Evolutionary conservation across 2,113 vertebrate genomes (phyloP), one percentile per base, ranked within the genome.

Genomic region (Diadophis punctatus): DNA sequence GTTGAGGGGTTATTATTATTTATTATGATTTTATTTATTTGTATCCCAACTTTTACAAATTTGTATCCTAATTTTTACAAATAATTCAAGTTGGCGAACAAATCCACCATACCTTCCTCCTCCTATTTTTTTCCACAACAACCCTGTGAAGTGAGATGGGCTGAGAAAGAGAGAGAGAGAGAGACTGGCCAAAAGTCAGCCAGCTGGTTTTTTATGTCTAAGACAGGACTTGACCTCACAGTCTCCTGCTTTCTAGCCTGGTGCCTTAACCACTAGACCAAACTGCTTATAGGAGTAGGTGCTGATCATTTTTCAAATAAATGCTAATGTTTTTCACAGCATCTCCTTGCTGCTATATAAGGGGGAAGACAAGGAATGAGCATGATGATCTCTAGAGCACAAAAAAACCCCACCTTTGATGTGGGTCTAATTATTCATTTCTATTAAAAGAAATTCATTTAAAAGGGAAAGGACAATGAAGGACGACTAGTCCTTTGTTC

Each of bases 301-400:
- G 94, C 39, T 86, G 86, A 94, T 80, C 91, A 94, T 89, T 91
- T 95, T 91, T 90, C 91, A 94, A 92, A 92, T 34, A 43, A 68
- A 85, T 55, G 60, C 53, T 53, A 89, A 91, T 93, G 93, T 92
- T 95, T 92, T 94, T 94, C 20, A 34, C 48, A 90, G 55, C 93
- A 91, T 74, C 16, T 86, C 85, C 84, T 90, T 94, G 93, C 4
- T 0, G 93, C 52, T 92, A 68, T 92, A 68, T 48, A 95, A 86
- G 34, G 95, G 80, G 55, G 43, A 94, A 34, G 27, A 48, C 86
- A 16, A 48, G 27, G 58, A 49, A 22, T 39, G 34, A 39, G 63
- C 4, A 80, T 8, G 68, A 39, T 80, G 34, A 22, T 43, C 34
- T 43, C 74, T 43, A 89, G 27, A 85, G 86, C 89, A 94, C 18